Evolutionary conservation across 2,113 vertebrate genomes (phyloP), one percentile per base, ranked within the genome.

Genomic region (Urocynchramus pylzowi): DNA sequence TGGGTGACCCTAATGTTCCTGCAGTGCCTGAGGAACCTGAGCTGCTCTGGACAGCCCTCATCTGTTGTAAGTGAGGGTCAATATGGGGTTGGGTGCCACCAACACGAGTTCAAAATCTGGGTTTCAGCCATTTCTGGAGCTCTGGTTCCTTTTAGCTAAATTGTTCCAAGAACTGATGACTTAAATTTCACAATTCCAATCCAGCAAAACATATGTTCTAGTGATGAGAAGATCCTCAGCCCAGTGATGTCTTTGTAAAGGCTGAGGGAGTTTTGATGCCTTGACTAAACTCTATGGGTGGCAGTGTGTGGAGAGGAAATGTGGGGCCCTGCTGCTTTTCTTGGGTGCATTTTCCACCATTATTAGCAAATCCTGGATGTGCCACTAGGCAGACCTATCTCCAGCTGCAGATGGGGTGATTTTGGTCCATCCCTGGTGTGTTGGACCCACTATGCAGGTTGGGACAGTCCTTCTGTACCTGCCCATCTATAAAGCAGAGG

Each of bases 221-320:
- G 17, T n/a, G 24, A 18, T 18, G 57, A 44, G 70, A 57, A 47
- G n/a, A n/a, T 10, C 27, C 21, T 26, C 22, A 78, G 50, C 16
- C 41, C 33, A 6, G 13, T 16, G 30, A 20, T 30, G 30, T 35
- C 13, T 49, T n/a, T 28, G 6, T 37, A 31, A 20, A 61, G 47
- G 44, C 42, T 71, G n/a, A 61, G 9, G 22, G 71, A 50, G 20
- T 61, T 54, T 47, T 35, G 16, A 30, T 23, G 41, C 37, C 35
- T 37, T 41, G 20, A 33, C 13, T 26, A 31, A 54, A 18, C 19
- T 37, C 31, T 6, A 1, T 1, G 52, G 8, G 22, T 57, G 2
- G 4, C 2, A 6, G 37, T 0, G 0, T 2, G 3, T 3, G 42
- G 27, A 53, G 61, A 33, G 16, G 57, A 16, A 8, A 13, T 1